Evolutionary conservation across 1,140 invertebrate species (phyloP).

Genomic region (Neotoxoptera formosana): DNA sequence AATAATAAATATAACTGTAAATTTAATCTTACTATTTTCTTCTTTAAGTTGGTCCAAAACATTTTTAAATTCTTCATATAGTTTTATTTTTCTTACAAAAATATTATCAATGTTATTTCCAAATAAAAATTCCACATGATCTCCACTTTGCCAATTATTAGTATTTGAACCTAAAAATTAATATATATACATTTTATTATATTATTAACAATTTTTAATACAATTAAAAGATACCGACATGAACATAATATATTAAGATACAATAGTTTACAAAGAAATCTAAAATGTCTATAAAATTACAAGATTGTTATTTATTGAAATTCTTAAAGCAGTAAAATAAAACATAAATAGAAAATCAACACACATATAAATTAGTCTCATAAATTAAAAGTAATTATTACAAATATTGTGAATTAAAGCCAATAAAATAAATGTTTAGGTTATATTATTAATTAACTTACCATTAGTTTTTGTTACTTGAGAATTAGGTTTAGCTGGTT

Average conservation of each 20-base stretch:
- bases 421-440: background rate
- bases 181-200: background rate
- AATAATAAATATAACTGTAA: background rate
- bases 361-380: background rate
- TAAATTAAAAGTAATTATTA: background rate
- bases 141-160: background rate
- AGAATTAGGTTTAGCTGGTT: background rate
- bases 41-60: background rate
- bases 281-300: background rate
- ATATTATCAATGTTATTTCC: slow-evolving; percentile 28
- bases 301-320: background rate
- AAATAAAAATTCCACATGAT: slow-evolving; percentile 25
- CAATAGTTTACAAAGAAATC: background rate
- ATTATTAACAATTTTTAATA: background rate
- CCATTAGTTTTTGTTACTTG: slow-evolving; percentile 4
- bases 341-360: background rate
- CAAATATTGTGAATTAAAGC: background rate
- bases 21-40: slow-evolving; percentile 29
- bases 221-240: background rate
- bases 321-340: background rate
- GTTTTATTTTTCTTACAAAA: background rate
- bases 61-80: slow-evolving; percentile 36
- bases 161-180: background rate
- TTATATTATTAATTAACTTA: background rate
- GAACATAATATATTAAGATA: background rate